These are phyloP conservation scores for Alouatta palliata DNA, from an alignment of 2,113 vertebrate species.

Conservation along the genomic window DNA sequence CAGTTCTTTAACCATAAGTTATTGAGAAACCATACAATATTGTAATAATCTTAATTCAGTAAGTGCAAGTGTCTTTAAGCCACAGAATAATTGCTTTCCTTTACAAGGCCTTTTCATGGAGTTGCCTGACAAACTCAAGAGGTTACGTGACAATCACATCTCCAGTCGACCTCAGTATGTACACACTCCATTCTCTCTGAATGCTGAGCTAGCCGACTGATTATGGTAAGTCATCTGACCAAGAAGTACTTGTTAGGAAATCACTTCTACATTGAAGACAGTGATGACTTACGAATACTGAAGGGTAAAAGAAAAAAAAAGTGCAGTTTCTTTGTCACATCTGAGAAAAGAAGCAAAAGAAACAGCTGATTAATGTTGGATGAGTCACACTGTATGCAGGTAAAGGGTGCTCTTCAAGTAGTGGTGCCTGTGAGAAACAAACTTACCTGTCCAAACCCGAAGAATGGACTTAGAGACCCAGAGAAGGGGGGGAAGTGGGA, in stretches of 20 bases:
- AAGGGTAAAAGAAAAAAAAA: neutral
- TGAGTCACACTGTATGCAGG: too few relatives aligned
- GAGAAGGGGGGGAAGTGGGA: too few relatives aligned
- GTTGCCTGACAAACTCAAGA: neutral
- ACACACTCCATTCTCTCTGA: neutral
- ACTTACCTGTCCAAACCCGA: too few relatives aligned
- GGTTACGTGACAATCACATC: neutral
- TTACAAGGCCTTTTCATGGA: neutral
- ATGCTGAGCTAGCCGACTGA: neutral
- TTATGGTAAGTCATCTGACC: neutral
- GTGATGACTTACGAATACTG: neutral
- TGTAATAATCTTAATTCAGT: neutral
- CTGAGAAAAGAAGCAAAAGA: neutral
- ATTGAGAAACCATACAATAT: neutral
- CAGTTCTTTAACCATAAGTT: neutral
- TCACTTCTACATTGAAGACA: neutral
- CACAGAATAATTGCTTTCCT: neutral
- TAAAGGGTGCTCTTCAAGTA: too few relatives aligned
- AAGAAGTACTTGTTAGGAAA: neutral
- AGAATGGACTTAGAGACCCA: too few relatives aligned
- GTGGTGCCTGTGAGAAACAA: too few relatives aligned
- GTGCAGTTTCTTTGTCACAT: neutral
- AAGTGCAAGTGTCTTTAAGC: neutral
- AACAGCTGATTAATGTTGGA: too few relatives aligned
- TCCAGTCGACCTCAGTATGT: neutral